phyloP scores from a whole-genome alignment of 2,113 vertebrate species.

The Climacteris rufus region DNA sequence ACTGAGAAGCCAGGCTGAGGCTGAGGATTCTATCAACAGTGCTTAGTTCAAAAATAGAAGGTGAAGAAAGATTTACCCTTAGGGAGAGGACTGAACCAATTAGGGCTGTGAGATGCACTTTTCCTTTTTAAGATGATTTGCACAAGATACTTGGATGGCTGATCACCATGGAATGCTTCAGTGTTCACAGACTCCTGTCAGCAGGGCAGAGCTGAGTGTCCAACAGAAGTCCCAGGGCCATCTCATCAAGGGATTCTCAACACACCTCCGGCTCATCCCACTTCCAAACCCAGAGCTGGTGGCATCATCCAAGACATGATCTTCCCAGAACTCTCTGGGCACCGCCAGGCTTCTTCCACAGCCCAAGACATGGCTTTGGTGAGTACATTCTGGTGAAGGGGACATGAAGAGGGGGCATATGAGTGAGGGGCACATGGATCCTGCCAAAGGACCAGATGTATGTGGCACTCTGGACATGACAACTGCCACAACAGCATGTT shows the following conservation, averaged over 20 bases:
- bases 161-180: not conserved
- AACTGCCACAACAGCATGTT: not conserved
- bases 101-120: not conserved
- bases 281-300: not conserved
- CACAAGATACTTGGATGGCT: not conserved
- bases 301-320: not conserved
- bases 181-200: not conserved
- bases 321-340: not conserved
- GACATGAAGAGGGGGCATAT: not conserved
- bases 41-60: not conserved
- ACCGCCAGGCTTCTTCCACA: not conserved
- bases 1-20: not conserved
- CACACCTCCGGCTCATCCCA: not conserved
- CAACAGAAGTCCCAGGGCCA: not conserved
- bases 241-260: not conserved
- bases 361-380: not conserved
- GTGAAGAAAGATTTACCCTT: not conserved
- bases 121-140: not conserved
- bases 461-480: not conserved
- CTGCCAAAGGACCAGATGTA: not conserved
- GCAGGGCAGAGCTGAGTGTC: not conserved
- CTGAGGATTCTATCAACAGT: not conserved
- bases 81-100: not conserved
- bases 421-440: not conserved
- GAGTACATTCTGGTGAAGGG: not conserved